Evolutionary conservation across 2,797 vertebrate species (phyloP).

Genomic region (Sylvia borin): DNA sequence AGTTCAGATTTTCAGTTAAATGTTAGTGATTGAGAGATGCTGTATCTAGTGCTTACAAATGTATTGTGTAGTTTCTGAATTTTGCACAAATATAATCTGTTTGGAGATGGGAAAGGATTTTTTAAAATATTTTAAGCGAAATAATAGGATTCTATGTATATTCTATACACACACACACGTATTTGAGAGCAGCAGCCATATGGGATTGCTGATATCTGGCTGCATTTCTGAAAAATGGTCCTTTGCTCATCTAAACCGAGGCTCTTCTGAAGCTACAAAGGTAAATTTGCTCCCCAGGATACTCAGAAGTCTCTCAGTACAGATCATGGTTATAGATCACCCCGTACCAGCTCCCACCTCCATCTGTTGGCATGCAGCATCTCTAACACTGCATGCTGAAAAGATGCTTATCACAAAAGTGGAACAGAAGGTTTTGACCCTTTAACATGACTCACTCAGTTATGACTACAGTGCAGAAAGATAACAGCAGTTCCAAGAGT

Average conservation of each 20-base stretch:
- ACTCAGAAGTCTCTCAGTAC: background rate
- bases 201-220: background rate
- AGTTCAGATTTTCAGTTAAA: background rate
- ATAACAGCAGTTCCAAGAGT: background rate
- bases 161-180: background rate
- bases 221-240: background rate
- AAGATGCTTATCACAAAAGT: conserved; percentile 24
- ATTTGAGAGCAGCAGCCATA: background rate
- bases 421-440: conserved; percentile 54
- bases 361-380: background rate
- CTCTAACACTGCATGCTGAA: background rate
- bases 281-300: background rate
- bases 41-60: background rate
- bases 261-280: background rate
- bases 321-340: background rate
- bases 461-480: background rate
- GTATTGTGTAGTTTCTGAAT: background rate
- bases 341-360: background rate
- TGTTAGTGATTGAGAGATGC: background rate
- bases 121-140: background rate
- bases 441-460: conserved; percentile 27
- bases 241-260: background rate
- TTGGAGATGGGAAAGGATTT: background rate
- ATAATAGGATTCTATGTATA: background rate
- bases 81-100: background rate